phyloP scores from a whole-genome alignment of 1,140 invertebrate species.

The Paralvinella palmiformis region DNA sequence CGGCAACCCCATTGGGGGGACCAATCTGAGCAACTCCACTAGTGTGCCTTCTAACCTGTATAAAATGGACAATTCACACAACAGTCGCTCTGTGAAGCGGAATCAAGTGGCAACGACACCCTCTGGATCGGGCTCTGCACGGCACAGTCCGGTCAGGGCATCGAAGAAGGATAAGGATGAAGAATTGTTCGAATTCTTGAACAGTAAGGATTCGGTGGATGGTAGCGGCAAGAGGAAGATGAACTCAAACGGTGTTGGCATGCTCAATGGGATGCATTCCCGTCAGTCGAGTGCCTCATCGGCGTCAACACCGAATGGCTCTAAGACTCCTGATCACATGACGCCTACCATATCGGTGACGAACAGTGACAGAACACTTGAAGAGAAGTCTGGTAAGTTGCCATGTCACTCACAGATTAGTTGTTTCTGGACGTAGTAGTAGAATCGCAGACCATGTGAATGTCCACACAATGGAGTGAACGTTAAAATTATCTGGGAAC shows the following conservation, averaged over 20 bases:
- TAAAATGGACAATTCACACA: constrained; percentile 17
- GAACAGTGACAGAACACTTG: no score
- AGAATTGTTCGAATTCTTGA: constrained; percentile 52
- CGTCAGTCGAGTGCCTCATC: constrained; percentile 10
- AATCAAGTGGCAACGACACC: neutral
- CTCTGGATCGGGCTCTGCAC: neutral
- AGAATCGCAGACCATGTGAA: no score
- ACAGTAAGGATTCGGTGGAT: constrained; percentile 38
- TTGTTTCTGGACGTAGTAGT: no score
- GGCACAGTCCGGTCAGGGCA: neutral
- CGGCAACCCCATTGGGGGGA: neutral
- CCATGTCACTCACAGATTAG: no score
- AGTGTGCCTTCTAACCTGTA: constrained; percentile 29
- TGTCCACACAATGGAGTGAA: no score
- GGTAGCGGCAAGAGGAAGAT: constrained; percentile 2
- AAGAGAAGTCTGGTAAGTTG: no score
- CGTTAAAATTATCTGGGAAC: no score
- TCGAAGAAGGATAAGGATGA: constrained; percentile 50
- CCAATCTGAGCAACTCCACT: neutral
- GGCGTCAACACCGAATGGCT: neutral
- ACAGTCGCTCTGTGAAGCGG: constrained; percentile 11
- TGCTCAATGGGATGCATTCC: constrained; percentile 7
- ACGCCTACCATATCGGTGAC: no score
- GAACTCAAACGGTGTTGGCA: neutral
- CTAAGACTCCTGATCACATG: no score